These are phyloP conservation scores for Tyria jacobaeae DNA, from an alignment of 2,888 invertebrate genomes.

Conservation along the genomic window DNA sequence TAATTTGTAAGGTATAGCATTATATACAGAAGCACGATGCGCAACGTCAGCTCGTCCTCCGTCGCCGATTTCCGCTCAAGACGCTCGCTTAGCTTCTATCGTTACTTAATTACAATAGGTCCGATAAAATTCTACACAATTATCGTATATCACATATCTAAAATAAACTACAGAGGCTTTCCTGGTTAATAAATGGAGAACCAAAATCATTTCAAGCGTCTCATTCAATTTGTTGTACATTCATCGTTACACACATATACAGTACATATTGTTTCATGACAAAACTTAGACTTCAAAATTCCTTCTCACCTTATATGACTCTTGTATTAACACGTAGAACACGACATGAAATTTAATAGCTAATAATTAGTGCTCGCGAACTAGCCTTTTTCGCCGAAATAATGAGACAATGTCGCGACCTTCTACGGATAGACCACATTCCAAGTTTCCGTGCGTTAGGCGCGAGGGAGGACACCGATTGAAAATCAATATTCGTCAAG, in stretches of 20 bases:
- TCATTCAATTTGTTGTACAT: no score
- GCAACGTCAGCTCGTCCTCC: conserved; percentile 59
- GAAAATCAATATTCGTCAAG: conserved; percentile 67
- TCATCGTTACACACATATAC: no score
- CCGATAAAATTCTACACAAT: conserved; percentile 66
- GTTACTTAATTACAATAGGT: conserved; percentile 60
- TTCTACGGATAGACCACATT: conserved; percentile 65
- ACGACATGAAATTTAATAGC: conserved; percentile 67
- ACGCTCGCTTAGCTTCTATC: conserved; percentile 47
- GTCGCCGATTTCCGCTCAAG: conserved; percentile 53
- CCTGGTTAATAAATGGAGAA: conserved; percentile 40
- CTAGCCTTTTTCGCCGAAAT: conserved; percentile 72
- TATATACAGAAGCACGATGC: conserved; percentile 84
- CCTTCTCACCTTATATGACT: conserved; percentile 63
- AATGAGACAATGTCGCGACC: conserved; percentile 76
- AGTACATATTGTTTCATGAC: no score
- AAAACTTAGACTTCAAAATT: conserved; percentile 63
- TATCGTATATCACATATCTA: conserved; percentile 60
- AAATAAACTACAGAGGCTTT: no score
- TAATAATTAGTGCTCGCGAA: conserved; percentile 75
- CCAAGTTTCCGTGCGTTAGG: conserved; percentile 67
- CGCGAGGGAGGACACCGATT: conserved; percentile 67
- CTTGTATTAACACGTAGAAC: conserved; percentile 63
- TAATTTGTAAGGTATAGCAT: conserved; percentile 78
- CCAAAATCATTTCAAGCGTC: conserved; percentile 54